A percentile compares a stretch with the other conserved stretches of the same genome.
Conservation (phyloP, 2,888 invertebrate genomes). For the Epirrhoe tristata region DNA sequence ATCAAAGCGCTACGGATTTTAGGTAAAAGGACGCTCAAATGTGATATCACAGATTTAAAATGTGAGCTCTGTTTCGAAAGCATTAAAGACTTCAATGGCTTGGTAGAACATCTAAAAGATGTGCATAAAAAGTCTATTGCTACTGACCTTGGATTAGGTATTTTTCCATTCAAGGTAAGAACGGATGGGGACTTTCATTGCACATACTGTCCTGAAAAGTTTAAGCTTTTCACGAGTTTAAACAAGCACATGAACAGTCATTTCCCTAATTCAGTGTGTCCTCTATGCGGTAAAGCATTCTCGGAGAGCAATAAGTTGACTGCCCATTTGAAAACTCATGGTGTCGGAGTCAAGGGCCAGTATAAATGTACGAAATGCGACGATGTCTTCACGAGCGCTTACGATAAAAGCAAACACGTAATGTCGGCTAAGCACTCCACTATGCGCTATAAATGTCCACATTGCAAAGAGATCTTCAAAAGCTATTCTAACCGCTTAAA, state of each 20-base stretch:
- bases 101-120: constrained; percentile 64
- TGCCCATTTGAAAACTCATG: constrained; percentile 34
- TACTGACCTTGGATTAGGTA: constrained; percentile 61
- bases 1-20: constrained; percentile 47
- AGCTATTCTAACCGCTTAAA: constrained; percentile 63
- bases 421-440: constrained; percentile 58
- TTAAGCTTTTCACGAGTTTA: constrained; percentile 68
- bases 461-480: constrained; percentile 69
- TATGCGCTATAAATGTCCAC: constrained; percentile 50
- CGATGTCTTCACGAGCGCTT: constrained; percentile 58
- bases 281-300: constrained; percentile 70
- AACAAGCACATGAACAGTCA: constrained; percentile 75
- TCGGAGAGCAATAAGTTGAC: constrained; percentile 34
- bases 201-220: constrained; percentile 63
- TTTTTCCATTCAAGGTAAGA: constrained; percentile 63
- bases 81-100: constrained; percentile 55
- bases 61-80: constrained; percentile 64
- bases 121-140: constrained; percentile 64
- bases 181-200: constrained; percentile 61
- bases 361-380: constrained; percentile 70
- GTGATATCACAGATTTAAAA: constrained; percentile 66
- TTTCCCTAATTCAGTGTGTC: constrained; percentile 74
- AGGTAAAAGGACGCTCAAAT: constrained; percentile 54
- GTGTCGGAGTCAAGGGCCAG: constrained; percentile 30
- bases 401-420: constrained; percentile 61